Evolutionary conservation across 1,140 invertebrate species (phyloP).

Genomic region (Pseudomyrmex flavicornis): DNA sequence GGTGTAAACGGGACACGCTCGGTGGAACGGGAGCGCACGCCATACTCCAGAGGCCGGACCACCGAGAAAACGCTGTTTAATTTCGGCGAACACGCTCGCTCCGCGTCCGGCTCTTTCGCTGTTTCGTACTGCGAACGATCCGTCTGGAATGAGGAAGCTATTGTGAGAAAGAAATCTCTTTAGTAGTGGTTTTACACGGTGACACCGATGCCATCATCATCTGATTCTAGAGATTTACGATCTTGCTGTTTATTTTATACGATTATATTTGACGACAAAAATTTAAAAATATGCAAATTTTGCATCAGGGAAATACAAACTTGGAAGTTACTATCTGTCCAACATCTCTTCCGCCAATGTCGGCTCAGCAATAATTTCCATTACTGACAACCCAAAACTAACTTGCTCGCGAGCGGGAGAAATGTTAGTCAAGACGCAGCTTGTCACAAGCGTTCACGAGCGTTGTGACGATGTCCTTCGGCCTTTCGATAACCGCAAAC

Average conservation of each 20-base stretch:
- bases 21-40: constrained; percentile 43
- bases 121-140: constrained; percentile 54
- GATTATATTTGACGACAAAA: neutral
- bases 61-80: constrained; percentile 73
- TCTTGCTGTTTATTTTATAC: neutral
- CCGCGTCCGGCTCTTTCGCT: constrained; percentile 47
- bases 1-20: constrained; percentile 68
- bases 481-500: constrained; percentile 48
- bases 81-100: constrained; percentile 72
- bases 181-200: neutral
- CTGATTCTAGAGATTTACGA: neutral
- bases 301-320: neutral
- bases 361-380: neutral
- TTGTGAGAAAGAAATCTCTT: constrained; percentile 35
- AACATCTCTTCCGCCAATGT: neutral
- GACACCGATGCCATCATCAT: neutral
- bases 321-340: neutral
- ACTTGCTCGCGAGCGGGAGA: neutral
- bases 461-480: neutral
- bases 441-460: constrained; percentile 5
- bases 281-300: neutral
- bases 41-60: constrained; percentile 1
- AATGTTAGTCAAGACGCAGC: neutral
- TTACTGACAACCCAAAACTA: neutral
- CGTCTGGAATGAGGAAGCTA: constrained; percentile 1